Base-by-base conservation (phyloP, 1,140 invertebrate species). In the Delia radicum region DNA sequence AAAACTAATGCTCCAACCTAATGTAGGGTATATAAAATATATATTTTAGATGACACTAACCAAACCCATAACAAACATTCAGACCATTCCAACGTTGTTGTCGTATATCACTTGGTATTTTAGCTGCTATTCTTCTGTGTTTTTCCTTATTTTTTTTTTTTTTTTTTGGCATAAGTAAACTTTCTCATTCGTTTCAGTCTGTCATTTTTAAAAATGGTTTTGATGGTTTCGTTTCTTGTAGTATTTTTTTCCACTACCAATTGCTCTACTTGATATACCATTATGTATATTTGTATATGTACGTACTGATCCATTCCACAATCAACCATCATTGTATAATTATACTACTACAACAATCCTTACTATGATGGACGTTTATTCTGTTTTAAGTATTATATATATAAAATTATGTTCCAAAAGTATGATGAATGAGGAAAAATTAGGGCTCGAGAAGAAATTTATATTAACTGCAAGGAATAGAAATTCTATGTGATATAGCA, bases 81-180 rank as follows among this genome's bases (percentile, higher is more conserved):
- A 69, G 33, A 21, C 15, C 29, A 69, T 37, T 37, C 28, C 6
- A 69, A 69, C 33, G n/a, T 21, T 69, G 29, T 69, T 33, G 65
- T 69, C 65, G 65, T 69, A 69, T 69, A 69, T 69, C 65, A 69
- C 27, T 69, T 33, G 29, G 37, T 69, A 1, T 31, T 33, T 13
- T 65, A 28, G 62, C 26, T 65, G 3, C 28, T 65, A 27, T 10
- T 65, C 26, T 28, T 65, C 28, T 0, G 15, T 27, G 27, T 65
- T 27, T 24, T 10, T 28, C 15, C n/a, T 18, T 33, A 29, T 31
- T 69, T 29, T 73, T 61, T 46, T 27, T 24, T 48, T 13, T 5
- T 71, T 37, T 33, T 69, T 67, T 69, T 69, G 65, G 65, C 65
- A 69, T 33, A 73, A 73, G 37, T 48, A 48, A 48, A 27, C 24